Percentiles rank a stretch among this genome's conserved stretches.
Evolutionary conservation across 1,140 invertebrate genomes (phyloP).

Genomic region (Aleiodes sp.): DNA sequence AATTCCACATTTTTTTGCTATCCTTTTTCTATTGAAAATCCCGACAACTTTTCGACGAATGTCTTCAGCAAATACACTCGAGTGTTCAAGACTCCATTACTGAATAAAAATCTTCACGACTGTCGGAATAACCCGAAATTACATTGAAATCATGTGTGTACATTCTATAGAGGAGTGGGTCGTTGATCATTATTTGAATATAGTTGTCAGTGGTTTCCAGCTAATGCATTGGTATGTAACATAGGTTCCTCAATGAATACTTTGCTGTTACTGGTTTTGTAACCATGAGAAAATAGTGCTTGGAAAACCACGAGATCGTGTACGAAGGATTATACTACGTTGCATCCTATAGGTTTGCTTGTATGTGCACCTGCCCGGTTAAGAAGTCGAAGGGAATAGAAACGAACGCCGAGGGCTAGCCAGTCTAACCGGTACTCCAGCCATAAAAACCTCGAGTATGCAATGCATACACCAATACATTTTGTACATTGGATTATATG

Average conservation of each 20-base stretch:
- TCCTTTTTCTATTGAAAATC: not conserved
- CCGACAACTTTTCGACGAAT: not conserved
- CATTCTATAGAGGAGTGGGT: not conserved
- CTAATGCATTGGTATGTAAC: not conserved
- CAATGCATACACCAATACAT: conserved; percentile 38
- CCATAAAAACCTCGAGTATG: conserved; percentile 57
- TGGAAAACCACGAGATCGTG: not conserved
- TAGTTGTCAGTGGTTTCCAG: conserved; percentile 4
- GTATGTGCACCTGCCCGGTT: conserved; percentile 46
- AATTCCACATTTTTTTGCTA: too few species aligned
- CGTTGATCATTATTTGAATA: not conserved
- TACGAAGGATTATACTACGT: conserved; percentile 30
- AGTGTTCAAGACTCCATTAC: not conserved
- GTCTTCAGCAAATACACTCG: conserved; percentile 5
- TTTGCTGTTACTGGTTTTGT: not conserved
- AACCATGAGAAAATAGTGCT: conserved; percentile 1
- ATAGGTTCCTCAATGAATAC: not conserved
- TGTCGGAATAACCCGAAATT: not conserved
- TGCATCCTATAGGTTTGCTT: conserved; percentile 33
- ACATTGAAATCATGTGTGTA: not conserved
- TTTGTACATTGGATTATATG: not conserved
- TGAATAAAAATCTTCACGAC: not conserved
- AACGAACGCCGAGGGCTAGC: conserved; percentile 47
- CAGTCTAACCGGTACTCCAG: conserved; percentile 56
- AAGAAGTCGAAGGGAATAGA: conserved; percentile 44